Conservation (phyloP, 2,888 invertebrate species). For the Metallyticus violacea region DNA sequence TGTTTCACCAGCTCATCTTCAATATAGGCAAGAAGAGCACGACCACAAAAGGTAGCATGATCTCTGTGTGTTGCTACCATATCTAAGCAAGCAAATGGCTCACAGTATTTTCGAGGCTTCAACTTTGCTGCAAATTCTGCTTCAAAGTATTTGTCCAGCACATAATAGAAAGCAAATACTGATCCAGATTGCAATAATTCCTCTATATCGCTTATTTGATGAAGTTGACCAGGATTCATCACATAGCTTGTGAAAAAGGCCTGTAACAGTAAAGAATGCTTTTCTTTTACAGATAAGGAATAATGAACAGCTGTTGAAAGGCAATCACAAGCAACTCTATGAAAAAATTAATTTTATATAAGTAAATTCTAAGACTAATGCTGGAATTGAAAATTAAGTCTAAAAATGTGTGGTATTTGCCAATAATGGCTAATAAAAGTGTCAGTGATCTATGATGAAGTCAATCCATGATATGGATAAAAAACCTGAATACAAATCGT, state of each 20-base stretch:
- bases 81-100: conserved; percentile 2
- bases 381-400: too few relatives aligned
- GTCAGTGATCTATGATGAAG: too few relatives aligned
- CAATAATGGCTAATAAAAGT: too few relatives aligned
- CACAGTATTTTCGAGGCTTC: conserved; percentile 4
- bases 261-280: background rate
- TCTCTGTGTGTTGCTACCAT: background rate
- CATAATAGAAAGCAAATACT: background rate
- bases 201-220: background rate
- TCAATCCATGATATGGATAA: too few relatives aligned
- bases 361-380: too few relatives aligned
- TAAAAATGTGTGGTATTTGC: too few relatives aligned
- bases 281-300: too few relatives aligned
- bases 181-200: background rate
- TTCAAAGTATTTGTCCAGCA: background rate
- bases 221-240: background rate
- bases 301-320: too few relatives aligned
- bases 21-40: background rate
- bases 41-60: background rate
- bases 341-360: background rate
- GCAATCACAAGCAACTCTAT: background rate
- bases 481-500: too few relatives aligned
- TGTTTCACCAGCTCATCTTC: background rate
- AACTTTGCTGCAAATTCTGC: background rate
- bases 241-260: conserved; percentile 11